phyloP scores from a whole-genome alignment of 2,888 invertebrate genomes.

The Boloria euphrosyne region DNA sequence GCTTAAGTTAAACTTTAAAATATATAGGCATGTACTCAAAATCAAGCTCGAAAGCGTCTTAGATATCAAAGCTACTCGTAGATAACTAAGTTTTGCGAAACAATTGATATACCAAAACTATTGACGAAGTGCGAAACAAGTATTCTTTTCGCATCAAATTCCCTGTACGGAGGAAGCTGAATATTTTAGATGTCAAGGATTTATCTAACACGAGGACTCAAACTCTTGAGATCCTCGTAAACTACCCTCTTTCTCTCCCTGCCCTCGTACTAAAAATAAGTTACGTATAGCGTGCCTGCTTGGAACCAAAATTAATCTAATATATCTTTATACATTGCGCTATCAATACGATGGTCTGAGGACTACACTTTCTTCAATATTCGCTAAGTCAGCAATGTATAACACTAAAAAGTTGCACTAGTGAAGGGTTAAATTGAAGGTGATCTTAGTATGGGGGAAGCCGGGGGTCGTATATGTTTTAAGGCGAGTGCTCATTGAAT shows the following conservation, averaged over 20 bases:
- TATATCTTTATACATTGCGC: slow-evolving; percentile 21
- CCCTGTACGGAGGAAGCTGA: slow-evolving; percentile 27
- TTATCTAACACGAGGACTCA: slow-evolving; percentile 33
- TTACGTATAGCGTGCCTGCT: neutral
- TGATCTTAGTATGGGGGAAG: slow-evolving; percentile 14
- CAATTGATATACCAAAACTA: too few species aligned
- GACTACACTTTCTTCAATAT: neutral
- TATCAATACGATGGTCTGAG: neutral
- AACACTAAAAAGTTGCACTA: neutral
- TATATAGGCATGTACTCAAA: too few species aligned
- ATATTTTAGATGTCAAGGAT: slow-evolving; percentile 36
- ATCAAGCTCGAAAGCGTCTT: too few species aligned
- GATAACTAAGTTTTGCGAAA: too few species aligned
- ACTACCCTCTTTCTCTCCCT: slow-evolving; percentile 23
- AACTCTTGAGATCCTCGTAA: slow-evolving; percentile 32
- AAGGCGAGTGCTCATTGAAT: slow-evolving; percentile 44
- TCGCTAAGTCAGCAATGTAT: slow-evolving; percentile 18
- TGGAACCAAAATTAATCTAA: neutral
- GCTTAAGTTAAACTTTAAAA: too few species aligned
- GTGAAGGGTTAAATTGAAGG: neutral
- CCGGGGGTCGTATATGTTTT: slow-evolving; percentile 34
- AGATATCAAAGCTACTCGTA: too few species aligned
- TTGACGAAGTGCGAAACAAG: neutral
- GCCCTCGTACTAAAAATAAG: slow-evolving; percentile 4
- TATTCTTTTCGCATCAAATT: slow-evolving; percentile 25